A percentile compares a stretch with the other conserved stretches of the same genome.
phyloP scores from a whole-genome alignment of 2,113 vertebrate species.

The Psettodes erumei region DNA sequence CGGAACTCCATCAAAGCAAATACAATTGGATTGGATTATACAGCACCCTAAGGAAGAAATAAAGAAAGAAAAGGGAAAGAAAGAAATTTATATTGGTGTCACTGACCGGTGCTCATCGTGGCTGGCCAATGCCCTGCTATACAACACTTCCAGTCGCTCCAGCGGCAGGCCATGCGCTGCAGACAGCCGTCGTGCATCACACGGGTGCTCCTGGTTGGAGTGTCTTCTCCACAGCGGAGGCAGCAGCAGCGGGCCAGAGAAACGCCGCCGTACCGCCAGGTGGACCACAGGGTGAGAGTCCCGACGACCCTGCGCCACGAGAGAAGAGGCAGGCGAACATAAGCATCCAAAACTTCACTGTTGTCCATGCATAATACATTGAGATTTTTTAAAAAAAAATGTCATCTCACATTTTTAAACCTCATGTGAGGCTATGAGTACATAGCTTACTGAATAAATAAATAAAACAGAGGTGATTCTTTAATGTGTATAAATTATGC shows the following conservation, averaged over 20 bases:
- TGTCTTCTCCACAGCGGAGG: slow-evolving; percentile 82
- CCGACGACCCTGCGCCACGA: slow-evolving; percentile 53
- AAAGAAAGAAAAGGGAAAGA: slow-evolving; percentile 2
- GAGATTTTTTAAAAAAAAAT: too few species aligned
- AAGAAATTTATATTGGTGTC: neutral
- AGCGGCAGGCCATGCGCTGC: slow-evolving; percentile 36
- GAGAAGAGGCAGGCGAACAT: neutral
- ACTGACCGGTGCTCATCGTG: slow-evolving; percentile 78
- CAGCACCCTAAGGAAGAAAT: neutral
- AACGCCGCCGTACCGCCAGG: slow-evolving; percentile 81
- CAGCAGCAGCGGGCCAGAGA: slow-evolving; percentile 84
- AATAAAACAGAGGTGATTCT: slow-evolving; percentile 24
- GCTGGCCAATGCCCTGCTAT: slow-evolving; percentile 80
- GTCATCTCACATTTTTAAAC: too few species aligned
- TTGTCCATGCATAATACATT: neutral
- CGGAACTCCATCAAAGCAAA: too few species aligned
- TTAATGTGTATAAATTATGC: slow-evolving; percentile 7
- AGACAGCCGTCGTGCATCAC: slow-evolving; percentile 36
- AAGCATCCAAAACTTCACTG: neutral
- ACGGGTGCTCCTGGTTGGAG: slow-evolving; percentile 68
- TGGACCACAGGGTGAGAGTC: slow-evolving; percentile 59
- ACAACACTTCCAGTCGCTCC: slow-evolving; percentile 74
- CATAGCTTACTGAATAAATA: slow-evolving; percentile 18
- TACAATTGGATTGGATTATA: too few species aligned
- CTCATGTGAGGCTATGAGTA: neutral